Base-by-base conservation (phyloP, 1,140 invertebrate genomes). In the Neodiprion lecontei region DNA sequence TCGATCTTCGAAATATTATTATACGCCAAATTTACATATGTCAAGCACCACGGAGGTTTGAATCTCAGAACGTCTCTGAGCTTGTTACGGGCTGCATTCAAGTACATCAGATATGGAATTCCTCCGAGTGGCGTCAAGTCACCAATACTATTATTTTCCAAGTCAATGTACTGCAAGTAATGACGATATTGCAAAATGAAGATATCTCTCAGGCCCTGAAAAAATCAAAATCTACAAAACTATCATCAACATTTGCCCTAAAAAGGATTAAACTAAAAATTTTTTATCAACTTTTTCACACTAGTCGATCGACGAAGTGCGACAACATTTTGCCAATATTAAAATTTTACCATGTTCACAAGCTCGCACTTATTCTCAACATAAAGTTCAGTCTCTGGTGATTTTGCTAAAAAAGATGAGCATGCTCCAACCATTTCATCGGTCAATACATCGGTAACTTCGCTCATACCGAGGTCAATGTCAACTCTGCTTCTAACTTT, bases 151-250 rank as follows among this genome's bases (percentile, higher is more conserved):
- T 85, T 85, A n/a, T 79, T 69, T 7, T 78, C 65, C 14, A 84
- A 67, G 72, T 85, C 80, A 65, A 85, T 71, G 9, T 85, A 83
- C 74, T 83, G 81, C 5, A 84, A 72, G 53, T 83, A 78, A 67
- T 73, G 78, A 74, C 83, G 80, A 65, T 80, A 74, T 65, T 65
- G 49, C 21, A 85, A 74, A 28, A 75, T 70, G 10, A 70, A 70
- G 49, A 85, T 81, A 23, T 85, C 77, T 48, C 74, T 74, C 9
- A 85, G 77, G 72, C 70, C 75, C 84, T 85, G 65, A 48, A 79
- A 78, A 61, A 67, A 74, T 68, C 17, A 73, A 47, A 70, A n/a
- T 50, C 65, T 17, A 17, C 1, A 50, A 72, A 69, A 50, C n/a
- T 17, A 69, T n/a, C 21, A 67, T 71, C 5, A 12, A 50, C 17